Base-by-base conservation (phyloP, 1,140 invertebrate genomes). In the Ganaspis sp. region DNA sequence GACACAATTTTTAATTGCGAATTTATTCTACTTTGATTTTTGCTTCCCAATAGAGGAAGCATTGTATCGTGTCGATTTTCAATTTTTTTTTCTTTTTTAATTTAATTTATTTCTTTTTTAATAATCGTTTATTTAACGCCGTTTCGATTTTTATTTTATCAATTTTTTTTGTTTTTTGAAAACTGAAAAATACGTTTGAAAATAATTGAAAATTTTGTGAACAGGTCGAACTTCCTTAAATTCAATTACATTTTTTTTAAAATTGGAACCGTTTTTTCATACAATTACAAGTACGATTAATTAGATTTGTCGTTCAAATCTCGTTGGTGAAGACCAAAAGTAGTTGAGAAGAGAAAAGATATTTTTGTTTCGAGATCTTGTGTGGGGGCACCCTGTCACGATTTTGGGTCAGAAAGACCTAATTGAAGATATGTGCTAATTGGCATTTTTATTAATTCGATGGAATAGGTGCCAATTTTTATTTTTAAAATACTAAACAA, bases 361-460 rank as follows among this genome's bases (percentile, higher is more conserved):
- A 34, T 64, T 64, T 26, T 15, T 12, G 23, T 26, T 26, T 45
- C 45, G 40, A 75, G 73, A 75, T 75, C 64, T 69, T 69, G 64
- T 75, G 69, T 9, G 34, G 49, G 64, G 45, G 58, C 69, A 70
- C 58, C 69, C 38, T 49, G 26, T 54, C 12, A 53, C 45, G 73
- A 74, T 69, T 29, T 75, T 75, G 69, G 69, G 37, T 53, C 40
- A 37, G 2, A 12, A 34, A 37, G 42, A 75, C 12, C 49, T 49
- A 12, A 69, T 69, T 75, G 69, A 19, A 53, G 73, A 75, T 75
- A 75, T 75, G 73, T 75, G 38, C 64, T 38, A 69, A 42, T 69
- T 74, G 19, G 37, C 54, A 49, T 15, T 69, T 45, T 6, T 37
- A 15, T 29, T 26, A 64, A 29, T 26, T 64, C 11, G 54, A 64